Evolutionary conservation across 2,113 vertebrate species (phyloP), one percentile per base, ranked within the genome.

Genomic region (Emydocephalus ijimae): DNA sequence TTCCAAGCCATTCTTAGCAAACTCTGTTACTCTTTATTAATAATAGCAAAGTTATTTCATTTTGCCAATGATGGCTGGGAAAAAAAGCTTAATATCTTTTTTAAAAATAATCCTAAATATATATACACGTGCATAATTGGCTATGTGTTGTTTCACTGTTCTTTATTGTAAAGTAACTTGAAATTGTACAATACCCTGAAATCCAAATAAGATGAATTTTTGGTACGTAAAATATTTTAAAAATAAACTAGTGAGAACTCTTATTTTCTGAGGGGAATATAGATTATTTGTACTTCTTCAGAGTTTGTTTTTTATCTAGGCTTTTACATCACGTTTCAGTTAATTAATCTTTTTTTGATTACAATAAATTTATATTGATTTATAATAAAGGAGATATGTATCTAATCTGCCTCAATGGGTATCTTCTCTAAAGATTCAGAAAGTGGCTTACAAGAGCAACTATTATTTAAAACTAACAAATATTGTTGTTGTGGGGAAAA

Each of bases 291-390:
- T 88, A 94, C 90, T 94, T 59, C 93, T 92, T 90, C 81, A 2
- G 34, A 94, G 92, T 91, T 90, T 90, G 89, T 89, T 90, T 90
- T 90, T 50, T 87, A 61, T 43, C 45, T 88, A 88, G 93, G 54
- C 59, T 95, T 45, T 93, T 57, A 94, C 61, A 91, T 96, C 96
- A 95, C 94, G 96, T 96, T 96, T 95, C 50, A 94, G 92, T 89
- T 0, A 55, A 24, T 39, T 21, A 69, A 89, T 0, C 34, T 87
- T 94, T 14, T 91, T 95, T 87, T 95, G 93, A 95, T 91, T 94
- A 94, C 90, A 87, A 15, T 54, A 54, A 54, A 15, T 54, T 15
- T 54, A 54, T 54, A 54, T 15, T 54, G 85, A n/a, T 88, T 90
- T 90, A 92, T n/a, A 93, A 93, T 43, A 92, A 93, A 93, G 88